Conservation (phyloP, 2,888 invertebrate genomes). For the Trichopoda pennipes region DNA sequence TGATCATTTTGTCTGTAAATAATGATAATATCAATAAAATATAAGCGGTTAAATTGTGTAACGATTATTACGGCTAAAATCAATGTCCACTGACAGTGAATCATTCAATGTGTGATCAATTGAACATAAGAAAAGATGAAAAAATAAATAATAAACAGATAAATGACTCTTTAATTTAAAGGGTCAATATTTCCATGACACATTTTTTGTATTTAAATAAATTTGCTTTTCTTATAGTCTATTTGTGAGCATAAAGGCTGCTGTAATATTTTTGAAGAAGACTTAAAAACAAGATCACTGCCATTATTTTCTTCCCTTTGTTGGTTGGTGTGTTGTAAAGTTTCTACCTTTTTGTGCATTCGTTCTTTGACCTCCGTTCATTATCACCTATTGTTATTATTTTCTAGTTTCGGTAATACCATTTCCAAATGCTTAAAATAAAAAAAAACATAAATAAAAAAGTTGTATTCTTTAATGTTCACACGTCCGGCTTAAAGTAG, state of each 20-base stretch:
- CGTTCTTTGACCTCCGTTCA: constrained; percentile 61
- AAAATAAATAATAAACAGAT: constrained; percentile 16
- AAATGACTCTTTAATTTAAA: constrained; percentile 38
- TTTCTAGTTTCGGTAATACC: constrained; percentile 47
- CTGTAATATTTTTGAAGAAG: neutral
- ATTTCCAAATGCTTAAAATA: constrained; percentile 41
- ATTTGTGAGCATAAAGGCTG: constrained; percentile 7
- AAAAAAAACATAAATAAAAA: constrained; percentile 1
- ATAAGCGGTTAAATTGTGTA: constrained; percentile 33
- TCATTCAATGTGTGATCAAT: constrained; percentile 55
- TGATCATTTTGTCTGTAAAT: neutral
- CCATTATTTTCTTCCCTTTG: constrained; percentile 40
- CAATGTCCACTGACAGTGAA: constrained; percentile 54
- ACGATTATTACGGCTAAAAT: constrained; percentile 49
- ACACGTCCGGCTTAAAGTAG: constrained; percentile 65
- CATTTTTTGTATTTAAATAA: constrained; percentile 21
- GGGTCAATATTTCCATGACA: constrained; percentile 13
- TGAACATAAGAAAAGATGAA: constrained; percentile 19
- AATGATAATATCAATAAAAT: constrained; percentile 21
- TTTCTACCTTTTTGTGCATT: constrained; percentile 15
- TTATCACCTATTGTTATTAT: constrained; percentile 63
- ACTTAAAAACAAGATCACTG: constrained; percentile 60
- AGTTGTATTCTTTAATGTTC: constrained; percentile 38
- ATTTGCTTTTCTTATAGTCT: constrained; percentile 27
- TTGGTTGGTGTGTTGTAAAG: neutral